phyloP scores from a whole-genome alignment of 2,888 invertebrate species.

The Ophion slaviceki region DNA sequence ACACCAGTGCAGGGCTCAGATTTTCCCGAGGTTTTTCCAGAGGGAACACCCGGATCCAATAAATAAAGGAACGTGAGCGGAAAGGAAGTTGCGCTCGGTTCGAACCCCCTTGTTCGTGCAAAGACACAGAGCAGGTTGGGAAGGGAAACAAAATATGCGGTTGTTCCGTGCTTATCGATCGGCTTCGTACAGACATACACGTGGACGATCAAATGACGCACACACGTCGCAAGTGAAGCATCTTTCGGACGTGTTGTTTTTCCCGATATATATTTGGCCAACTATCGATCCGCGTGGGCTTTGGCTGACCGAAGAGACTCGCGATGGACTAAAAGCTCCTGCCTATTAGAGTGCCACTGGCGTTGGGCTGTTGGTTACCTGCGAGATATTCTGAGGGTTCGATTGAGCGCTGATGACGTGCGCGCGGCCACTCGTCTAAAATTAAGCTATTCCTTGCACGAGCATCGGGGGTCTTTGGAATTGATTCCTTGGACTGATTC shows the following conservation, averaged over 20 bases:
- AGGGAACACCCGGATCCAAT: slow-evolving; percentile 18
- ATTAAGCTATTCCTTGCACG: background rate
- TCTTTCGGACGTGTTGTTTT: slow-evolving; percentile 23
- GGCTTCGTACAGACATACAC: background rate
- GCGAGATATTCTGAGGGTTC: background rate
- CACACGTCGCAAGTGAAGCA: slow-evolving; percentile 34
- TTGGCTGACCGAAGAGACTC: background rate
- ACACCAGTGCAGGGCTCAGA: background rate
- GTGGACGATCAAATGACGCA: slow-evolving; percentile 56
- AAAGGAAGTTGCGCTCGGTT: slow-evolving; percentile 10
- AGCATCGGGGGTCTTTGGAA: background rate
- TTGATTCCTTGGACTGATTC: background rate
- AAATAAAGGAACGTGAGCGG: slow-evolving; percentile 49
- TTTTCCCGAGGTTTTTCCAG: slow-evolving; percentile 8
- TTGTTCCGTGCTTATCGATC: slow-evolving; percentile 50
- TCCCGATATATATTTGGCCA: slow-evolving; percentile 25
- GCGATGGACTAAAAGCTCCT: background rate
- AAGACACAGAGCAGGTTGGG: slow-evolving; percentile 13
- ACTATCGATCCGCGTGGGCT: slow-evolving; percentile 27
- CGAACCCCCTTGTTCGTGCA: background rate
- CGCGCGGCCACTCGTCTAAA: background rate
- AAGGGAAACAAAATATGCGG: slow-evolving; percentile 7
- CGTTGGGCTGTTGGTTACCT: background rate
- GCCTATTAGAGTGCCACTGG: background rate
- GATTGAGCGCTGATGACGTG: background rate